Base-by-base conservation (phyloP, 2,888 invertebrate genomes). In the Uropetala carovei region DNA sequence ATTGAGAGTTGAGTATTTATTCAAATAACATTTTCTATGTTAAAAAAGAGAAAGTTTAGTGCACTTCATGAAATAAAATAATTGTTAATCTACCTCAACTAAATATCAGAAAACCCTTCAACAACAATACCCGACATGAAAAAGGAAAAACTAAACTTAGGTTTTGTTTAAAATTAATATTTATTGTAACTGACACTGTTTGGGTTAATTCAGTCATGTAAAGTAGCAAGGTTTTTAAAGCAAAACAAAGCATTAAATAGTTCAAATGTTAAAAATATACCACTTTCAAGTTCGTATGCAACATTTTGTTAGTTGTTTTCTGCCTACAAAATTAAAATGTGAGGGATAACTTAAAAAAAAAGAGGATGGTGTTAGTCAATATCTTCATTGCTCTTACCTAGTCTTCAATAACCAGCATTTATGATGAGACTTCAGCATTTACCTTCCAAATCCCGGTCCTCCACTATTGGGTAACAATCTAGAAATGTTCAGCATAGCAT, bases 351-450 rank as follows among this genome's bases (percentile, higher is more conserved):
- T 89, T 89, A 89, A 68, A 89, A 68, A 30, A 13, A 89, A 68
- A 30, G 8, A 89, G 14, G 30, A 89, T 64, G 43, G 89, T 89
- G 89, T 89, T 89, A 89, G 86, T 86, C 60, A 89, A 59, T 86
- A 89, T 89, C 89, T 64, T 89, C 60, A 89, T 89, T 89, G 60
- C 43, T 89, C 89, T 89, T 89, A 89, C 89, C 89, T 89, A 89
- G 64, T 89, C 64, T 64, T 89, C 43, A 68, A 27, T 68, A n/a
- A 89, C 89, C 89, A 89, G 89, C 89, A 89, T 59, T 64, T 43
- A 89, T 60, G 89, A 64, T 89, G 89, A 7, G 27, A 89, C 89
- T 64, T 68, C 89, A n/a, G 89, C 89, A 89, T 68, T 89, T 89
- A 89, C 89, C 89, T 89, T 89, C 89, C 89, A 64, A 18, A 89